Base-by-base conservation (phyloP, 2,113 vertebrate species). In the Euleptes europaea region DNA sequence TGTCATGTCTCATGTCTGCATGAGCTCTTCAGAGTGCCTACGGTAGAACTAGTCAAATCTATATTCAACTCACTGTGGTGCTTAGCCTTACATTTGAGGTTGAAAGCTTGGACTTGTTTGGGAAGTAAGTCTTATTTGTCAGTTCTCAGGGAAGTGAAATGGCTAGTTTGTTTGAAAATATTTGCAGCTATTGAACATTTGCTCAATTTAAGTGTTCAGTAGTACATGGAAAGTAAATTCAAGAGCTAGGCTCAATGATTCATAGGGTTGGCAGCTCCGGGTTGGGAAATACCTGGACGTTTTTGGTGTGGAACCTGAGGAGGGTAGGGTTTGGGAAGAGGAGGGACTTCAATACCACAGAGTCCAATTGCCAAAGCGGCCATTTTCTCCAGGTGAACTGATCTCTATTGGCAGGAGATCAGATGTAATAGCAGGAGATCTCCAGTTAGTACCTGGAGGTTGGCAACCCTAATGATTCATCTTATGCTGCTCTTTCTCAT, bases 11-110 rank as follows among this genome's bases (percentile, higher is more conserved):
- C 44, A 76, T 49, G 47, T 51, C 73, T 86, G 44, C 12, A 15
- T 35, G 35, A 75, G 9, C 60, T 71, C 86, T 89, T 81, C 83
- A 67, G 69, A 13, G 78, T n/a, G 38, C 54, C 23, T 78, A 26
- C 88, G 60, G 40, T 77, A 84, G 69, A 75, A 10, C 14, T 66
- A 83, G 23, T 82, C 70, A 73, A 65, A 71, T 0, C 67, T 74
- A 42, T 19, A 49, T 82, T 78, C 76, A 81, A 74, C 66, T 42
- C 60, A 57, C 49, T 57, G 21, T 57, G 54, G 21, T 5, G 21
- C 6, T 57, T 21, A 57, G 54, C n/a, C n/a, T 57, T 33, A 78
- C 5, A 57, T 57, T 4, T 63, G 60, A 63, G 60, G 63, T 33
- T 74, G 42, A 31, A 82, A 67, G 72, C 76, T 1, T 67, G n/a